Conservation (phyloP, 1,140 invertebrate genomes). For the Lordiphosa stackelbergi region DNA sequence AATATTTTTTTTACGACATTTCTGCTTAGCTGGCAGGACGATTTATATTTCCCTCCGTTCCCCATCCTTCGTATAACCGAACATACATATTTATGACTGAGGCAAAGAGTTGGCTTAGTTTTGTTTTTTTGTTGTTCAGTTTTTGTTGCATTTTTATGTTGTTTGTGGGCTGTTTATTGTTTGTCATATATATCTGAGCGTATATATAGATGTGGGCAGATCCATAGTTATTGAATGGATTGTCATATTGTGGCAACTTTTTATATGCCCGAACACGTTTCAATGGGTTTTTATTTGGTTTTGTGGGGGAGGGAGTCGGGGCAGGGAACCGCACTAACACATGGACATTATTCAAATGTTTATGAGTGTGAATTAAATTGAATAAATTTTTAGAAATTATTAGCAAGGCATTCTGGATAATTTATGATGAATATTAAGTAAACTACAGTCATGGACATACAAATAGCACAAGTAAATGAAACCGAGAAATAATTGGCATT, state of each 20-base stretch:
- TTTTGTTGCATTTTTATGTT: slow-evolving; percentile 62
- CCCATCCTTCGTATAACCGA: slow-evolving; percentile 23
- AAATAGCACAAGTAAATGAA: too few relatives aligned
- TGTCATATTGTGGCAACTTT: slow-evolving; percentile 71
- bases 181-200: slow-evolving; percentile 12
- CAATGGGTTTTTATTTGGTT: slow-evolving; percentile 43
- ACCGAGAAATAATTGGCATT: too few relatives aligned
- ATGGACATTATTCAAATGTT: slow-evolving; percentile 38
- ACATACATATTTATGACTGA: slow-evolving; percentile 44
- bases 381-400: slow-evolving; percentile 33
- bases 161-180: slow-evolving; percentile 64
- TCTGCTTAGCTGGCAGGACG: slow-evolving; percentile 67
- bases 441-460: too few relatives aligned
- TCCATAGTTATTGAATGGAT: slow-evolving; percentile 65
- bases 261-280: slow-evolving; percentile 60
- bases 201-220: slow-evolving; percentile 29
- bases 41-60: slow-evolving; percentile 54
- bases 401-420: slow-evolving; percentile 17
- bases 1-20: slow-evolving; percentile 66
- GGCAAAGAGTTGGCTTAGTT: slow-evolving; percentile 37
- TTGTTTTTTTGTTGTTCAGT: slow-evolving; percentile 12
- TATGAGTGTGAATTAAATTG: slow-evolving; percentile 4
- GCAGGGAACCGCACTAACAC: slow-evolving; percentile 43
- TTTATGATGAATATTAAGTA: too few relatives aligned
- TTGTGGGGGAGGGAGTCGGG: background rate